Conservation (phyloP, 30 jellyfish, hydroid and myxozoan genomes). For the Hydractinia symbiolongicarpus region DNA sequence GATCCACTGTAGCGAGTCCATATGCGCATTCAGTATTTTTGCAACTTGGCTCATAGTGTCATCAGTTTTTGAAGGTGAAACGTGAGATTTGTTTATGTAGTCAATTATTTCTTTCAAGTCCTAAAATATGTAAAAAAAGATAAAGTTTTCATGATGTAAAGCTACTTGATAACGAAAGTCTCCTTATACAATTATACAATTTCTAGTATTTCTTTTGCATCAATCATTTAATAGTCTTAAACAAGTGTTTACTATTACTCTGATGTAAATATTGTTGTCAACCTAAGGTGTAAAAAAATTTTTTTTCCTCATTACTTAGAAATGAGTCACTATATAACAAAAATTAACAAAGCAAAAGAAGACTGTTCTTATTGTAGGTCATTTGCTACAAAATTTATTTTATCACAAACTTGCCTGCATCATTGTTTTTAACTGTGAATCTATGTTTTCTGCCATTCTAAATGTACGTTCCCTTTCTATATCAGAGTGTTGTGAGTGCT, state of each 20-base stretch:
- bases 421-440: slow-evolving; percentile 72
- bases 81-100: slow-evolving; percentile 66
- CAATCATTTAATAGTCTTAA: too few relatives aligned
- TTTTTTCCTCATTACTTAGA: too few relatives aligned
- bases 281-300: too few relatives aligned
- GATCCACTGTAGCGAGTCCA: slow-evolving; percentile 97
- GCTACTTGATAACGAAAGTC: too few relatives aligned
- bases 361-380: too few relatives aligned
- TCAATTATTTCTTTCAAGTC: slow-evolving; percentile 71
- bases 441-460: slow-evolving; percentile 80
- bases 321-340: too few relatives aligned
- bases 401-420: slow-evolving; percentile 36
- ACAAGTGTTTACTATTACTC: too few relatives aligned
- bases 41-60: slow-evolving; percentile 87
- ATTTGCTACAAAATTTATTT: too few relatives aligned
- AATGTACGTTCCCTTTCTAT: slow-evolving; percentile 88
- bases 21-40: slow-evolving; percentile 86
- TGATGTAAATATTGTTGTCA: too few relatives aligned
- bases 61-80: slow-evolving; percentile 41
- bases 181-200: too few relatives aligned
- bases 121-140: slow-evolving; percentile 8
- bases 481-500: slow-evolving; percentile 85
- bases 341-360: too few relatives aligned
- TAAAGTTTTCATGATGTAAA: neutral
- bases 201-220: too few relatives aligned